Percentiles rank a stretch among this genome's conserved stretches.
Evolutionary conservation across 2,888 invertebrate species (phyloP).

Genomic region (Nomada goodeniana): DNA sequence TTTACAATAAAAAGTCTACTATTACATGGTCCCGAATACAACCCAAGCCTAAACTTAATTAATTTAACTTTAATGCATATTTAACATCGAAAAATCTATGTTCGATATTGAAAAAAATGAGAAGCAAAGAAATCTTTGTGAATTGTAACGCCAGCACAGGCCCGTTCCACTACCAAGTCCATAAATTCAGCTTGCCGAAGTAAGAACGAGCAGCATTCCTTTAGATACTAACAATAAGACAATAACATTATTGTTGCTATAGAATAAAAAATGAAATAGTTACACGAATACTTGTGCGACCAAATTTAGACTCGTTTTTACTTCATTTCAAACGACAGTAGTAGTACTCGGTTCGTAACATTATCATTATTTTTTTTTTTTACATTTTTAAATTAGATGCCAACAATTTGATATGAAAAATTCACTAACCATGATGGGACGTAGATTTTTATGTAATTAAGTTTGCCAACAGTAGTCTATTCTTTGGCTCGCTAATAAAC

Average conservation of each 20-base stretch:
- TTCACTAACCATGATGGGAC: constrained; percentile 69
- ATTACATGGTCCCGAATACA: constrained; percentile 42
- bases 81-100: background rate
- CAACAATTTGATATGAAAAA: constrained; percentile 69
- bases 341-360: constrained; percentile 32
- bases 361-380: constrained; percentile 29
- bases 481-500: constrained; percentile 46
- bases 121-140: background rate
- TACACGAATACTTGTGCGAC: constrained; percentile 34
- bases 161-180: constrained; percentile 46
- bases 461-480: constrained; percentile 57
- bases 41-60: constrained; percentile 22
- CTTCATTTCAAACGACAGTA: constrained; percentile 30
- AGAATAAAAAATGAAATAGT: constrained; percentile 18
- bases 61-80: background rate
- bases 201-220: constrained; percentile 57
- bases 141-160: constrained; percentile 49
- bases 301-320: constrained; percentile 53
- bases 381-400: constrained; percentile 43
- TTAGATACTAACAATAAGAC: background rate
- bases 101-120: background rate
- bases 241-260: background rate
- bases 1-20: constrained; percentile 12
- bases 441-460: constrained; percentile 55
- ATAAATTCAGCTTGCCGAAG: constrained; percentile 41